Percentiles rank a stretch among this genome's conserved stretches.
Evolutionary conservation across 1,140 invertebrate genomes (phyloP).

Genomic region (Ericerus pela): DNA sequence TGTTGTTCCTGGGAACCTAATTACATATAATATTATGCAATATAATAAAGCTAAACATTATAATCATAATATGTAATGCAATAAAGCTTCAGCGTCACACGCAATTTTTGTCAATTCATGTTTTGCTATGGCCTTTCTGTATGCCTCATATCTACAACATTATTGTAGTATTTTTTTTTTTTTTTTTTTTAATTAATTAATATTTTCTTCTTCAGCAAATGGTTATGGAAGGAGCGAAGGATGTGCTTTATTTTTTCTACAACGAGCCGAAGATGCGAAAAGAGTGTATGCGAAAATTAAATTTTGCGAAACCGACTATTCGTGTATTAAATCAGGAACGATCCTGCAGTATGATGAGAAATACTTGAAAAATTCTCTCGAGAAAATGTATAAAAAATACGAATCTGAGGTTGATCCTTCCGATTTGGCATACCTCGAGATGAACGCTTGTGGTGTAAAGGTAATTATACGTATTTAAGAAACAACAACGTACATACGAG

Average conservation of each 20-base stretch:
- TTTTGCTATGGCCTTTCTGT: too few relatives aligned
- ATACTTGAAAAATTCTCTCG: conserved; percentile 39
- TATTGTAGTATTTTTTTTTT: too few relatives aligned
- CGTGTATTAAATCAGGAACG: conserved; percentile 33
- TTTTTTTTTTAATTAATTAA: too few relatives aligned
- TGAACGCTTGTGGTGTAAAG: conserved; percentile 9
- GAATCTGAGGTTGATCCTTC: conserved; percentile 39
- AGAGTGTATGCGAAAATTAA: conserved; percentile 43
- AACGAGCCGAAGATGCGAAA: conserved; percentile 37
- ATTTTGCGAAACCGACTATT: conserved; percentile 40
- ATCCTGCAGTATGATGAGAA: conserved; percentile 39
- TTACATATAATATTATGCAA: too few relatives aligned
- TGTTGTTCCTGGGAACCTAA: too few relatives aligned
- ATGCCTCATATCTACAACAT: too few relatives aligned
- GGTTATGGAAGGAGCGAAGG: conserved; percentile 22
- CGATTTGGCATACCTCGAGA: conserved; percentile 27
- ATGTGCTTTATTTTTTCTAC: conserved; percentile 38
- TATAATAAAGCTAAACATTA: too few relatives aligned
- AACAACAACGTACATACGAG: too few relatives aligned
- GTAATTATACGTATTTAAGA: too few relatives aligned
- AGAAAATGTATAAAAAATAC: conserved; percentile 36
- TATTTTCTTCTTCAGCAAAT: conserved; percentile 21
- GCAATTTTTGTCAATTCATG: too few relatives aligned
- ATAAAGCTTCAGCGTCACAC: too few relatives aligned
- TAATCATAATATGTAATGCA: too few relatives aligned